Conservation (phyloP, 2,113 vertebrate species). For the Nestor notabilis region DNA sequence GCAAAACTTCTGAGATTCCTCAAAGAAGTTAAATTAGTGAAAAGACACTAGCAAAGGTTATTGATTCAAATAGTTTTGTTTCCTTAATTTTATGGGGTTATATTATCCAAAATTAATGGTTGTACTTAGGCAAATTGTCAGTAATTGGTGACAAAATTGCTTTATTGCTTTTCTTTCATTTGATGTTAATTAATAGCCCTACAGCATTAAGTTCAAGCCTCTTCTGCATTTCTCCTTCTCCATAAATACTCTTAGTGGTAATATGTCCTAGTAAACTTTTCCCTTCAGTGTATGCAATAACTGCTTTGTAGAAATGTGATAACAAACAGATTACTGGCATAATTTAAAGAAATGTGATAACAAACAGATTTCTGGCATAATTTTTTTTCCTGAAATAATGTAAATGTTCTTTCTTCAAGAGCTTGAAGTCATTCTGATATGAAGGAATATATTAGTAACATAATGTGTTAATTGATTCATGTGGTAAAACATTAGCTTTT, state of each 20-base stretch:
- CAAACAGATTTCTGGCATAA: neutral
- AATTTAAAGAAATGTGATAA: neutral
- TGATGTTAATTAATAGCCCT: slow-evolving; percentile 71
- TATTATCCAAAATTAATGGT: slow-evolving; percentile 77
- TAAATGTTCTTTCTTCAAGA: neutral
- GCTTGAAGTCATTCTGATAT: neutral
- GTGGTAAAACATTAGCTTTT: neutral
- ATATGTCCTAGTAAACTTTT: slow-evolving; percentile 41
- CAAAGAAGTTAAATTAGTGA: slow-evolving; percentile 32
- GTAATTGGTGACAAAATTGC: slow-evolving; percentile 78
- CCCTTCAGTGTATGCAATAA: neutral
- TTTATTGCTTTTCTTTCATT: slow-evolving; percentile 79
- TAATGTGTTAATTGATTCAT: neutral
- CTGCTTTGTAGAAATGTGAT: neutral
- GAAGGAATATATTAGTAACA: neutral
- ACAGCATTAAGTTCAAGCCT: slow-evolving; percentile 49
- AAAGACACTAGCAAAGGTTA: slow-evolving; percentile 47
- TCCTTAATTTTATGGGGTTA: slow-evolving; percentile 68
- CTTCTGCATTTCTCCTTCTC: slow-evolving; percentile 44
- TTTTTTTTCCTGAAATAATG: neutral
- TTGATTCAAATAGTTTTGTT: slow-evolving; percentile 66
- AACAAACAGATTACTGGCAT: neutral
- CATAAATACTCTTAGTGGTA: slow-evolving; percentile 18
- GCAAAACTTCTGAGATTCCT: slow-evolving; percentile 17
- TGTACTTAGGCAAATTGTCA: slow-evolving; percentile 74